These are phyloP conservation scores for Styela plicata DNA, from an alignment of 23 tunicate species.

Conservation along the genomic window DNA sequence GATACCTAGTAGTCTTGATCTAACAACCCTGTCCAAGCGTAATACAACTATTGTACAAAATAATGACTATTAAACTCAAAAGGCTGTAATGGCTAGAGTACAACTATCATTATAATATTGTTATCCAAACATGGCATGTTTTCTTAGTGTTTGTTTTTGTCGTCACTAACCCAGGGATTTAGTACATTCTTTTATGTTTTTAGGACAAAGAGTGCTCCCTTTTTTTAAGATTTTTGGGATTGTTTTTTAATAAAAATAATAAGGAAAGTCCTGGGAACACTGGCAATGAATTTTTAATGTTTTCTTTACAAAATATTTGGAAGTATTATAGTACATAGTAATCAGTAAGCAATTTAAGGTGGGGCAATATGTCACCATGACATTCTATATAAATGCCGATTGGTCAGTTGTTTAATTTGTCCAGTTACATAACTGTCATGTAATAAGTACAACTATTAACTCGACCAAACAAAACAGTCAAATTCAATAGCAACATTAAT, in stretches of 20 bases:
- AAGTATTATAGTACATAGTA: background rate
- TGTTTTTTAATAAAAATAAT: background rate
- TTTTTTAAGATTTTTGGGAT: background rate
- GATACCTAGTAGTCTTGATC: no score
- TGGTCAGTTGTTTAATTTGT: no score
- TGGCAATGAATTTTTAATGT: background rate
- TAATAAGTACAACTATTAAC: no score
- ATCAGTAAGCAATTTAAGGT: background rate
- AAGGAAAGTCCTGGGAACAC: background rate
- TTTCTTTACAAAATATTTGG: no score
- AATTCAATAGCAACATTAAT: no score
- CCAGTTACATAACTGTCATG: no score
- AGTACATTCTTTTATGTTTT: background rate
- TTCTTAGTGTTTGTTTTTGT: background rate
- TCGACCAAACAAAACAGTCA: no score
- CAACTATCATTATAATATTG: background rate
- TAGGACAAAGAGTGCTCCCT: background rate
- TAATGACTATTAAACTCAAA: no score
- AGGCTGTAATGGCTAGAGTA: background rate
- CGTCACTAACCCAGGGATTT: background rate
- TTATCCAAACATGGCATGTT: background rate
- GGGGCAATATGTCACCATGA: background rate
- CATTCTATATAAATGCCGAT: no score
- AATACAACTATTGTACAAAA: no score
- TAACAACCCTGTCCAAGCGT: no score